Evolutionary conservation across 2,797 vertebrate species (phyloP).

Genomic region (Fistularia commersonii): DNA sequence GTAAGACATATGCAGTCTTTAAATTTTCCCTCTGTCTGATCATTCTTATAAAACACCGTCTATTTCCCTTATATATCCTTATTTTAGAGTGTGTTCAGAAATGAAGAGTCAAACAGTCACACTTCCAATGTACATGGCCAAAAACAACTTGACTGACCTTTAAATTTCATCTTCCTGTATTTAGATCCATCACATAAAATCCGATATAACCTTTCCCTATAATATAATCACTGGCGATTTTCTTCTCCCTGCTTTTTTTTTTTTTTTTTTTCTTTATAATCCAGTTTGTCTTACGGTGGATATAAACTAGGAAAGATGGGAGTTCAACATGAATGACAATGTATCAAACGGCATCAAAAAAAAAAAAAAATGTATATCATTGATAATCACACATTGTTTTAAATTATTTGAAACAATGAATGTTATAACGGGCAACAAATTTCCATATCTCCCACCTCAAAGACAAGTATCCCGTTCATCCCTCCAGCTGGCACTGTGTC

Average conservation of each 20-base stretch:
- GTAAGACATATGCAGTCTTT: conserved; percentile 46
- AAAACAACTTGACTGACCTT: conserved; percentile 14
- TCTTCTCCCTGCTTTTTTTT: conserved; percentile 13
- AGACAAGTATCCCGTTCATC: no score
- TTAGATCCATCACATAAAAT: conserved; percentile 1
- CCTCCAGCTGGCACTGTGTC: no score
- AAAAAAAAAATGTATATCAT: no score
- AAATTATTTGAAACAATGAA: no score
- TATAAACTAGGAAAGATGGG: neutral
- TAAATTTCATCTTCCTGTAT: conserved; percentile 5
- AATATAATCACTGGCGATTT: conserved; percentile 8
- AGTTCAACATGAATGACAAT: neutral
- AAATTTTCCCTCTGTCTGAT: no score
- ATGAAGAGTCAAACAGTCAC: neutral
- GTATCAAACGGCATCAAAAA: no score
- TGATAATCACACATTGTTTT: no score
- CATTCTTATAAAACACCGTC: no score
- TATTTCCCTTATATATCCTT: no score
- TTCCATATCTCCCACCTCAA: no score
- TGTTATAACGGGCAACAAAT: no score
- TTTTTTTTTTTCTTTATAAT: neutral
- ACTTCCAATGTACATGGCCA: no score
- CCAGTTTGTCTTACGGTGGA: conserved; percentile 6
- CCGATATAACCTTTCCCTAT: conserved; percentile 17
- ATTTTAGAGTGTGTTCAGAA: neutral